phyloP scores from a whole-genome alignment of 2,888 invertebrate genomes.

The Drosophila paramelanica region DNA sequence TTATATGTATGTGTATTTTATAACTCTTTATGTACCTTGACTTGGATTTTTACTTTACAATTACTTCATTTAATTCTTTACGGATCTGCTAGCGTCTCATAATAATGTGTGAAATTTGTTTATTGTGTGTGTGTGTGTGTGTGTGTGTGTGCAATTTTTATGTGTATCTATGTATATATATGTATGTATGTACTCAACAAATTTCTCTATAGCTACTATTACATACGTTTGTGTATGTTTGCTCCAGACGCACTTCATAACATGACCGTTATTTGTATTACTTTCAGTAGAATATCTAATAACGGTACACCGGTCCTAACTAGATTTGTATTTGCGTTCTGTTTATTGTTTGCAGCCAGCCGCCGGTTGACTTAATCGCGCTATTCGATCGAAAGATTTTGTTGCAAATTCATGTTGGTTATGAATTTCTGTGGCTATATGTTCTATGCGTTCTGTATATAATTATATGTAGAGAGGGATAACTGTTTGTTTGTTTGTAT shows the following conservation, averaged over 20 bases:
- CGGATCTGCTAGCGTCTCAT: constrained; percentile 40
- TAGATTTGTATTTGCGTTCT: constrained; percentile 55
- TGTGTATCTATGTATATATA: constrained; percentile 45
- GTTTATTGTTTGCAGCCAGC: constrained; percentile 50
- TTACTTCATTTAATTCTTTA: constrained; percentile 42
- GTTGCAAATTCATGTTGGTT: constrained; percentile 35
- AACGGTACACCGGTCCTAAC: constrained; percentile 61
- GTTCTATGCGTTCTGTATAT: constrained; percentile 57
- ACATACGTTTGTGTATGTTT: constrained; percentile 40
- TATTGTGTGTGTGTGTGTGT: constrained; percentile 21
- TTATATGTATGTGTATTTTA: constrained; percentile 64
- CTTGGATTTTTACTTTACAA: constrained; percentile 55
- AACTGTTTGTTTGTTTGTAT: constrained; percentile 58
- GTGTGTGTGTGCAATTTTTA: constrained; percentile 33
- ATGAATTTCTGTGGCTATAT: constrained; percentile 55
- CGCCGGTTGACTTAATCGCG: constrained; percentile 20
- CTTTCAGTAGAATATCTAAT: constrained; percentile 51
- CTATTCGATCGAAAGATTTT: constrained; percentile 44
- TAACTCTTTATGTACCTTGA: constrained; percentile 64
- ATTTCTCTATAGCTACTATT: constrained; percentile 73
- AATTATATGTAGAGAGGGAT: constrained; percentile 67
- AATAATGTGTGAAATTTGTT: constrained; percentile 42
- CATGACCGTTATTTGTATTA: constrained; percentile 60
- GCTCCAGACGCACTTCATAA: constrained; percentile 62
- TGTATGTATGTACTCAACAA: constrained; percentile 73